These are phyloP conservation scores for Dolichomitus sp. DNA, from an alignment of 2,888 invertebrate genomes.

Conservation along the genomic window DNA sequence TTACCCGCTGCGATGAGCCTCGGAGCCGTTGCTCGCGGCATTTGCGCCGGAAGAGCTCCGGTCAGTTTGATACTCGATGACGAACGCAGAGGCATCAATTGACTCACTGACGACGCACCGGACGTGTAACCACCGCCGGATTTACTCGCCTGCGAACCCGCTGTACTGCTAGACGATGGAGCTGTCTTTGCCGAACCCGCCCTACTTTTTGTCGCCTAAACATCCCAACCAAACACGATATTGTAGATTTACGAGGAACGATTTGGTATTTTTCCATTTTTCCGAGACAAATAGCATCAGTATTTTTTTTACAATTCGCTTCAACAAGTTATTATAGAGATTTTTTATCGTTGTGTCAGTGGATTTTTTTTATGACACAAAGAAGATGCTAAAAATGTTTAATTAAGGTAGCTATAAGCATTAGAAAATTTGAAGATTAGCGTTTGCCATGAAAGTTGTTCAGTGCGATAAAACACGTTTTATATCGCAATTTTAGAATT, in stretches of 20 bases:
- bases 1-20: constrained; percentile 88
- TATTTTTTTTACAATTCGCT: background rate
- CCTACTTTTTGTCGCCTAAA: constrained; percentile 82
- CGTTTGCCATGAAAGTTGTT: too few species aligned
- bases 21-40: constrained; percentile 86
- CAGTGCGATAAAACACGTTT: too few species aligned
- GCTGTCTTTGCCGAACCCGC: constrained; percentile 80
- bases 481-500: too few species aligned
- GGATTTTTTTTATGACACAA: too few species aligned
- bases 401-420: too few species aligned
- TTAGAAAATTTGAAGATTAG: too few species aligned
- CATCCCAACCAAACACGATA: background rate
- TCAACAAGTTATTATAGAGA: background rate
- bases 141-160: constrained; percentile 64
- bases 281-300: background rate
- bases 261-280: background rate
- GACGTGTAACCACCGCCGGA: constrained; percentile 74
- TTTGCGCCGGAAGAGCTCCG: constrained; percentile 81
- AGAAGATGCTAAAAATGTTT: too few species aligned
- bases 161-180: constrained; percentile 71
- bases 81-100: constrained; percentile 83
- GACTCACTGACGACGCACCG: constrained; percentile 77
- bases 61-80: constrained; percentile 82
- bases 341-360: background rate
- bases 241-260: constrained; percentile 1